Evolutionary conservation across 92 coral and sea anemone species (phyloP), one percentile per base, ranked within the genome.

Genomic region (Porites evermanni): DNA sequence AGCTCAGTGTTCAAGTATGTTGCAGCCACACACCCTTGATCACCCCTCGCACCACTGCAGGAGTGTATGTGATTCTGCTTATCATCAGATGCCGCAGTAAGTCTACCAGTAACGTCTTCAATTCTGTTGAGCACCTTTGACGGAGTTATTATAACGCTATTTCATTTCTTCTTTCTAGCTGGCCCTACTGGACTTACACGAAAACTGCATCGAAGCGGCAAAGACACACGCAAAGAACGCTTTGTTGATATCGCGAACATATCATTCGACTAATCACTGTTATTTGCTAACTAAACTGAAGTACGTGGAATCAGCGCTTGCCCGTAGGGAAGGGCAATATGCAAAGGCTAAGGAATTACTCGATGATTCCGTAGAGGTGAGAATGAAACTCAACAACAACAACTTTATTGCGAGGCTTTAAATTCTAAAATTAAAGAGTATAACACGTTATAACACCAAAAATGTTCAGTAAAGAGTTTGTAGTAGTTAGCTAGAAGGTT

Each of bases 331-430:
- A 50, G 83, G 83, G 4, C 16, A 79, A 63, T 79, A 79, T 65
- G 71, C 26, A 12, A 66, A 64, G 32, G 83, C 83, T 18, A 11
- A 20, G 73, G 83, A 79, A 24, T 51, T 50, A 50, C 83, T 79
- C 12, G 74, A 79, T 44, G 83, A 50, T 79, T 51, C 83, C n/a
- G 64, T 79, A 8, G 73, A 79, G 83, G 83, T 79, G 67, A 75
- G 79, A 24, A 21, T 1, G 66, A 70, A 70, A 12, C 14, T 29
- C 6, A 20, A 23, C 26, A 67, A 10, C 53, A 52, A 44, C 12
- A 56, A 4, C 12, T 53, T 53, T 7, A 11, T 74, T 18, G 75
- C 12, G 3, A 29, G 13, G 9, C 6, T 23, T 8, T 32, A 14
- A 23, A 18, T 67, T 32, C 44, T 13, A 67, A 20, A 1, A 3